Evolutionary conservation across 2,888 invertebrate genomes (phyloP), one percentile per base, ranked within the genome.

Genomic region (Phalangium opilio): DNA sequence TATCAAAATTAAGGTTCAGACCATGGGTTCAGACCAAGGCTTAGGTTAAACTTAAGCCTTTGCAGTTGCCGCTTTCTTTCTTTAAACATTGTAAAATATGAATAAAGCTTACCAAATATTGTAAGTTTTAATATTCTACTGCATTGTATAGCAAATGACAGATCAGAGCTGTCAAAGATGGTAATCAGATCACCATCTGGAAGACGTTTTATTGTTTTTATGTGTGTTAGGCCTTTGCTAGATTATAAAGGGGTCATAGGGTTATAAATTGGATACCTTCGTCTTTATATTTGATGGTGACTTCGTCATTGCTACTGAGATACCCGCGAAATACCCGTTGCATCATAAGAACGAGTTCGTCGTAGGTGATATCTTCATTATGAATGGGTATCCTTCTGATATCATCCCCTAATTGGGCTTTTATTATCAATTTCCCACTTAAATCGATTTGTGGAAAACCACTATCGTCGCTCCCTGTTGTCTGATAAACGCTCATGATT

Each of bases 351-450:
- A 79, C 72, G 44, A 79, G 63, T 62, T 79, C 75, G 63, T 76
- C 75, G 59, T 77, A 78, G 1, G 78, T 79, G 56, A 79, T 75
- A 49, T 79, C 78, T 63, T 79, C 78, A 67, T 79, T 79, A 64
- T 78, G 77, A 48, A 79, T 78, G 8, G 78, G 75, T 53, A 79
- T 77, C 55, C 77, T 68, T 17, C 78, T 68, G 50, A 78, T 77
- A 64, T 78, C 79, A 62, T 77, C 76, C 17, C 74, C 76, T 48
- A 78, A 66, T 61, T 75, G 75, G 41, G 72, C 75, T 57, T 71
- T 62, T 15, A 62, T 62, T 8, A 62, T 58, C 2, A 62, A 47
- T 41, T 61, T 62, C 2, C 60, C 60, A 48, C 63, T 63, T 45
- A 67, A 52, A 53, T 68, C 60, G 32, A 58, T 41, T 8, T 57